A percentile compares a stretch with the other conserved stretches of the same genome.
These are phyloP conservation scores for Limenitis camilla DNA, from an alignment of 2,888 invertebrate genomes.

Conservation along the genomic window DNA sequence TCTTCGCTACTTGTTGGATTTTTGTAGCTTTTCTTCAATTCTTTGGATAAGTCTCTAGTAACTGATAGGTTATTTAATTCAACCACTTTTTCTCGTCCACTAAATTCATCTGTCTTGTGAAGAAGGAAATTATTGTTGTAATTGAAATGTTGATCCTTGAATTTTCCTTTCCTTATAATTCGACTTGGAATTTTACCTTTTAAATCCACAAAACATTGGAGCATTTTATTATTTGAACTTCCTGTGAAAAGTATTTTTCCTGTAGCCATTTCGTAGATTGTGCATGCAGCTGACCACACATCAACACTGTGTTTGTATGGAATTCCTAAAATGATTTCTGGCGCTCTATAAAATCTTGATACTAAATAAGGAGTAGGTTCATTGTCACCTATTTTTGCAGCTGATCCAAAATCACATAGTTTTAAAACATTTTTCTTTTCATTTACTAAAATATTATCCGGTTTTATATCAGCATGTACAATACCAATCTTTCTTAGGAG, in stretches of 20 bases:
- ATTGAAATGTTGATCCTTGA: constrained; percentile 98
- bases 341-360: constrained; percentile 97
- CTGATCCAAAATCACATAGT: constrained; percentile 99
- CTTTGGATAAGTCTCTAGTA: constrained; percentile 88
- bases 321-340: constrained; percentile 98
- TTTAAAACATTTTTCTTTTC: constrained; percentile 96
- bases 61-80: constrained; percentile 89
- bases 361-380: constrained; percentile 99
- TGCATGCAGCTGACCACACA: constrained; percentile 99
- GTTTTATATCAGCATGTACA: constrained; percentile 98
- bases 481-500: constrained; percentile 95
- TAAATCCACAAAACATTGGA: constrained; percentile 98
- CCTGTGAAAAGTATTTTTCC: constrained; percentile 98
- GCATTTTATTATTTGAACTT: constrained; percentile 98
- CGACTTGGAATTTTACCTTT: constrained; percentile 98
- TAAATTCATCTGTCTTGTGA: constrained; percentile 97
- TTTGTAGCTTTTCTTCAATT: constrained; percentile 87
- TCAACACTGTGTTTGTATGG: constrained; percentile 96
- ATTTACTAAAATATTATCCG: constrained; percentile 98
- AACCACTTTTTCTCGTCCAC: constrained; percentile 96
- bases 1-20: constrained; percentile 87
- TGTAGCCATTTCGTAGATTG: constrained; percentile 97
- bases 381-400: constrained; percentile 92
- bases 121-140: constrained; percentile 95
- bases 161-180: constrained; percentile 92